phyloP scores from a whole-genome alignment of 2,797 vertebrate species.

The Tapirus indicus region DNA sequence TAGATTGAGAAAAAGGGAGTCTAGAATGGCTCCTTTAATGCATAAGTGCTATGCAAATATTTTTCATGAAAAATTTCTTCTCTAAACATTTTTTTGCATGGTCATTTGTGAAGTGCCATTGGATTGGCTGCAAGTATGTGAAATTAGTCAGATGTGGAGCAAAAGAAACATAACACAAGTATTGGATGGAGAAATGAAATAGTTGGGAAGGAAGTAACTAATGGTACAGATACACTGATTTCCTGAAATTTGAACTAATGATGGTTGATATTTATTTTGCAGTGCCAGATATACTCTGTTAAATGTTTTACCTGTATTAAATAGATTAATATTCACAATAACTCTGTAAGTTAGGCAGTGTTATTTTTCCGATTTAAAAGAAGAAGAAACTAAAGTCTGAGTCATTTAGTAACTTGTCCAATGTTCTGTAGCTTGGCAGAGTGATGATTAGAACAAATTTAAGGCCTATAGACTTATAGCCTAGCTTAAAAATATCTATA shows the following conservation, averaged over 20 bases:
- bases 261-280: neutral
- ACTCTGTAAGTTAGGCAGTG: neutral
- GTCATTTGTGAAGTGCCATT: neutral
- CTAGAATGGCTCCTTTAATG: neutral
- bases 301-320: neutral
- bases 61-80: neutral
- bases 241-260: neutral
- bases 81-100: neutral
- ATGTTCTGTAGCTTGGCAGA: neutral
- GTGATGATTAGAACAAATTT: neutral
- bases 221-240: neutral
- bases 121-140: neutral
- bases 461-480: neutral
- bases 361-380: neutral
- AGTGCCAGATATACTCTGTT: neutral
- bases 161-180: neutral
- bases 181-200: neutral
- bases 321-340: neutral
- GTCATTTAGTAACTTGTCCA: neutral
- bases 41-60: neutral
- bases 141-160: neutral
- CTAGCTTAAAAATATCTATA: neutral
- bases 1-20: neutral
- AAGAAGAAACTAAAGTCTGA: neutral
- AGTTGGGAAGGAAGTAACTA: neutral